These are phyloP conservation scores for Dipus sagitta DNA, from an alignment of 2,797 vertebrate species.

Conservation along the genomic window DNA sequence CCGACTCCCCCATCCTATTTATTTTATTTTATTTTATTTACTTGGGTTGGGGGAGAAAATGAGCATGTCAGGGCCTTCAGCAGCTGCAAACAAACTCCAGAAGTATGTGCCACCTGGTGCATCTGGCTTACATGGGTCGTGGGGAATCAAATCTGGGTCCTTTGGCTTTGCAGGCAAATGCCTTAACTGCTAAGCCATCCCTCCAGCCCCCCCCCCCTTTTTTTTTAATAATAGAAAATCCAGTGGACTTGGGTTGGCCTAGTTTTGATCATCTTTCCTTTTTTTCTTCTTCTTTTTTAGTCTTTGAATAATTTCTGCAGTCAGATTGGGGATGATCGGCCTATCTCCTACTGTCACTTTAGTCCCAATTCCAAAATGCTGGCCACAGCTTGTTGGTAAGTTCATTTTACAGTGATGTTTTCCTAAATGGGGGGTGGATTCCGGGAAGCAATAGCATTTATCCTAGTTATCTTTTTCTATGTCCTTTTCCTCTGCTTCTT, in stretches of 20 bases:
- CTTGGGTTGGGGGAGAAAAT: too few relatives aligned
- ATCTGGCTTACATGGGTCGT: too few relatives aligned
- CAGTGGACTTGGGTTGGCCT: background rate
- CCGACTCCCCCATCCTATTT: too few relatives aligned
- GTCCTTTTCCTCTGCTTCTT: background rate
- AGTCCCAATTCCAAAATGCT: conserved; percentile 96
- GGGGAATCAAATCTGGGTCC: too few relatives aligned
- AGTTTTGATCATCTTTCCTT: background rate
- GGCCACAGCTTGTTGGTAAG: conserved; percentile 97
- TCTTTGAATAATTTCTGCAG: conserved; percentile 99
- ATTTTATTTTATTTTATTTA: too few relatives aligned
- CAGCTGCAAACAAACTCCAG: too few relatives aligned
- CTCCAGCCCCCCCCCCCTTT: too few relatives aligned
- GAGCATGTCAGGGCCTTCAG: too few relatives aligned
- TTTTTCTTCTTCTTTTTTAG: conserved; percentile 85
- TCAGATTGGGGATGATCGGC: conserved; percentile 98
- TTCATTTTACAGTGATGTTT: conserved; percentile 38
- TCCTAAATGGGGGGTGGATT: background rate
- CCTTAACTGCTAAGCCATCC: too few relatives aligned
- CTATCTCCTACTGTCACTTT: conserved; percentile 98
- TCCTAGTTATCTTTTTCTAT: background rate
- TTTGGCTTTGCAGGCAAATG: too few relatives aligned
- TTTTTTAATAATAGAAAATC: conserved; percentile 17
- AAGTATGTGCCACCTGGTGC: too few relatives aligned
- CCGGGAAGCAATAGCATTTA: background rate